Conservation (phyloP, 2,113 vertebrate species). For the Boulengeromyrus knoepffleri region DNA sequence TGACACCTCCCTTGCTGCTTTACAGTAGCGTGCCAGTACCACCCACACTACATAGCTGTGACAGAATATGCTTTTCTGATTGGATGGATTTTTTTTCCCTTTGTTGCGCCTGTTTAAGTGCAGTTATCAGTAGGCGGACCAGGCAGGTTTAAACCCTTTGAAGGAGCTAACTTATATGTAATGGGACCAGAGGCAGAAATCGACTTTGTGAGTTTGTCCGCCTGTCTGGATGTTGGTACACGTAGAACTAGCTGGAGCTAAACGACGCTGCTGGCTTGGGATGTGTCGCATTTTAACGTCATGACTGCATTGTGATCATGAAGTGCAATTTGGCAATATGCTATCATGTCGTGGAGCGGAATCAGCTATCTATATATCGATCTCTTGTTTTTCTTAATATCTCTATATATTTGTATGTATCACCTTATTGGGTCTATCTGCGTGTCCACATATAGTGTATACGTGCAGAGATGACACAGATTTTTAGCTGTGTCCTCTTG, state of each 20-base stretch:
- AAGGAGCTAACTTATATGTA: not conserved
- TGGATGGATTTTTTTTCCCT: not conserved
- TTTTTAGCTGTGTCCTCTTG: constrained; percentile 33
- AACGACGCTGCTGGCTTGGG: not conserved
- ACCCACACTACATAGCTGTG: not conserved
- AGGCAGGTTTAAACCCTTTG: not conserved
- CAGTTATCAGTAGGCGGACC: not conserved
- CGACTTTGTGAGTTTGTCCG: not conserved
- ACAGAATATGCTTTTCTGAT: not conserved
- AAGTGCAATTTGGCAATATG: constrained; percentile 38
- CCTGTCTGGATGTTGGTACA: not conserved
- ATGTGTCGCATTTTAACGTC: constrained; percentile 11
- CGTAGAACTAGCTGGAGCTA: not conserved
- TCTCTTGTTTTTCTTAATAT: constrained; percentile 14
- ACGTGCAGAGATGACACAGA: constrained; percentile 53
- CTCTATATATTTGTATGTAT: constrained; percentile 46
- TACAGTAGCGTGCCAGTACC: not conserved
- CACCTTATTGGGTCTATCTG: constrained; percentile 48
- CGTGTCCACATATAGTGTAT: constrained; percentile 55
- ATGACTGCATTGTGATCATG: constrained; percentile 34
- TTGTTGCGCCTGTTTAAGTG: not conserved
- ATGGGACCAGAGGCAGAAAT: not conserved
- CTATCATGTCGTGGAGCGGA: constrained; percentile 48
- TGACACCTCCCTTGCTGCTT: not conserved
- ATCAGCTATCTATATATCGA: constrained; percentile 44